Evolutionary conservation across 1,140 invertebrate species (phyloP), one percentile per base, ranked within the genome.

Genomic region (Oncopeltus fasciatus): DNA sequence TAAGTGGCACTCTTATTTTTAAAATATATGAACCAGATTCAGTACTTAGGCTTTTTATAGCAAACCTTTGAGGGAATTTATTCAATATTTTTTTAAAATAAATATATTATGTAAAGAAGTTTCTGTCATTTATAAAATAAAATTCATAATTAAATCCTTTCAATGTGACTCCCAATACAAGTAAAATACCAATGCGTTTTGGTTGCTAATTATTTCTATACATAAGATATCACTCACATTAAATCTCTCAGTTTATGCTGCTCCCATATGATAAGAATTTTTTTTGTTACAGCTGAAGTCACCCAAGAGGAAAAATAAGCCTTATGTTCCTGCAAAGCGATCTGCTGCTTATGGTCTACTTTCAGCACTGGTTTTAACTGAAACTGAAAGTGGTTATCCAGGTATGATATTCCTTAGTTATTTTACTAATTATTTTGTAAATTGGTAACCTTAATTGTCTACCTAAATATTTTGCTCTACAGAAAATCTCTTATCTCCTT

Each of bases 301-400:
- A 38, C 31, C 31, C 38, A 63, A 59, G 49, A 59, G 51, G 14
- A 43, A 18, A 20, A 63, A 12, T 5, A 18, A 43, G 49, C 26
- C 11, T 56, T 31, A 38, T 14, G 27, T 60, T 18, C 43, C 43
- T 47, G 21, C n/a, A 27, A 33, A 47, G n/a, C 47, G 43, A 60
- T 60, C 44, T 31, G 44, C 47, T 61, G 47, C 28, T 47, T 63
- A 44, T 47, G 26, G 20, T 16, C 18, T 57, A 2, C 28, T 57
- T 18, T n/a, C 26, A 33, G 56, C 26, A 18, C 56, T 57, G 29
- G 11, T 31, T 3, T 1, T 33, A 18, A 57, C n/a, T 31, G 56
- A 57, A 16, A 57, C 3, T 20, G 28, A 29, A 33, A n/a, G n/a
- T 26, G 28, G 31, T 29, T 57, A 57, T 18, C 2, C 18, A 20